phyloP scores from a whole-genome alignment of 2,888 invertebrate genomes.

The Archips xylosteana region DNA sequence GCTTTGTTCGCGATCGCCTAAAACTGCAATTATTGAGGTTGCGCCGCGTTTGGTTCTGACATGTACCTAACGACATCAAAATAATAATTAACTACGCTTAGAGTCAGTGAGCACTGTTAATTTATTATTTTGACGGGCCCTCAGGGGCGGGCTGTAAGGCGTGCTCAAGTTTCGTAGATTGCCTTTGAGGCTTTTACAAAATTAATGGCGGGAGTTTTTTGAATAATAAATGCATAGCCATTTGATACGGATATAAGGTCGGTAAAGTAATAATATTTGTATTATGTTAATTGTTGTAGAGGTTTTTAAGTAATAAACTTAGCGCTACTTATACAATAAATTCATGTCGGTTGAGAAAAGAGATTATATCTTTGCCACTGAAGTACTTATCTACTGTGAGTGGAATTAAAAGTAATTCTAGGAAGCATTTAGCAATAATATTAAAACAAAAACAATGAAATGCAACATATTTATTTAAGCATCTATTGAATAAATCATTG shows the following conservation, averaged over 20 bases:
- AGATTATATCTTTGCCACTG: too few species aligned
- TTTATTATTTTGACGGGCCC: constrained; percentile 35
- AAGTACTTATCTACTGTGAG: too few species aligned
- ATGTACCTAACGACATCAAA: constrained; percentile 22
- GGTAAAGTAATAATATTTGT: not conserved
- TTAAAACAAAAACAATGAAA: too few species aligned
- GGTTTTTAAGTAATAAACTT: not conserved
- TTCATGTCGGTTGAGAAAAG: too few species aligned
- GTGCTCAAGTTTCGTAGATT: constrained; percentile 30
- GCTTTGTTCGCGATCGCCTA: not conserved
- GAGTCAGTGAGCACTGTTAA: constrained; percentile 21
- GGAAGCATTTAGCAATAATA: too few species aligned
- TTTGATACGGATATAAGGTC: not conserved
- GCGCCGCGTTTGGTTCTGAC: constrained; percentile 5
- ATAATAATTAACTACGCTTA: constrained; percentile 25
- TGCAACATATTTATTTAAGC: too few species aligned
- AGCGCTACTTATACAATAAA: too few species aligned
- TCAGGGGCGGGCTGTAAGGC: constrained; percentile 17
- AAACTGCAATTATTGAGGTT: constrained; percentile 5
- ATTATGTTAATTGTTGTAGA: not conserved
- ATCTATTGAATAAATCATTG: too few species aligned
- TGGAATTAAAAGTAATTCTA: too few species aligned
- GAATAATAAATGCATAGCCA: constrained; percentile 17
- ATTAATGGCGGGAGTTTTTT: constrained; percentile 24
- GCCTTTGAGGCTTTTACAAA: constrained; percentile 25